Evolutionary conservation across 2,888 invertebrate species (phyloP), one percentile per base, ranked within the genome.

Genomic region (Folsomia candida): DNA sequence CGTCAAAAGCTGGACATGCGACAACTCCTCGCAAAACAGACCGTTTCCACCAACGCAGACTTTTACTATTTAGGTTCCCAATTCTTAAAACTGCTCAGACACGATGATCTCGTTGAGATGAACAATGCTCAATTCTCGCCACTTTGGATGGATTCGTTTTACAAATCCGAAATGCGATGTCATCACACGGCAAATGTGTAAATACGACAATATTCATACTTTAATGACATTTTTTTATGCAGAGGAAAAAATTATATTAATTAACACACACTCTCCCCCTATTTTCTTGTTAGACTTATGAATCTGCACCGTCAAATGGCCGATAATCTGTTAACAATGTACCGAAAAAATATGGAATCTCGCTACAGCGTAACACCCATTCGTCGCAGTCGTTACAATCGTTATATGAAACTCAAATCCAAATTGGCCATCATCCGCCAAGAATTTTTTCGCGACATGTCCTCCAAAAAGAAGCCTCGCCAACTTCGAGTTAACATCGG

Each of bases 1-100:
- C 72, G 78, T 2, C 78, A 77, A 62, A 75, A 76, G 57, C 68
- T 76, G 58, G 78, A 78, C 57, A 73, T 78, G 68, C 70, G 76
- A 11, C 76, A 75, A 37, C 64, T 78, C 6, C 67, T 76, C 1
- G 68, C 72, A 20, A 68, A 64, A 54, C 78, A 78, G 57, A 66
- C 66, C n/a, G 59, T 63, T 1, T 68, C 72, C 2, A 51, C 68
- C 14, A 69, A 70, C 27, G 70, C 65, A 1, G 76, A 78, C 60
- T 78, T 78, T 64, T 77, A 67, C 47, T 69, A 69, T 20, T 61
- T 77, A 58, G 75, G 72, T 20, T 62, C 62, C 14, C 70, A 75
- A 20, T 78, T 77, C 61, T 74, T 74, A 51, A 66, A 68, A 26
- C 63, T 76, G 11, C 65, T 78, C 6, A 69, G 76, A 14, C 78